A percentile compares a stretch with the other conserved stretches of the same genome.
These are phyloP conservation scores for Dendrolimus pini DNA, from an alignment of 2,888 invertebrate genomes.

Conservation along the genomic window DNA sequence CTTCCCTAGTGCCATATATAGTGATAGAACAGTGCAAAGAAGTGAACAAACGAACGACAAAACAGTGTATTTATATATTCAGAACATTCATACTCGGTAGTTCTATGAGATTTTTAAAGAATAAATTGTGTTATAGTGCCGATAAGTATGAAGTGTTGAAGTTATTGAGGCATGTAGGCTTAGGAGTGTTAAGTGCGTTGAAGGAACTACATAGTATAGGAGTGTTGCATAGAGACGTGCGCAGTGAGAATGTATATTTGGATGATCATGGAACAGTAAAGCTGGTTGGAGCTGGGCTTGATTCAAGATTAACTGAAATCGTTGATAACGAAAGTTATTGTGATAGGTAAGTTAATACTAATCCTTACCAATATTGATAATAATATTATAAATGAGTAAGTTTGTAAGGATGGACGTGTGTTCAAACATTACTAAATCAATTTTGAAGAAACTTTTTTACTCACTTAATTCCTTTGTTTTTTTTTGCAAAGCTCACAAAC, in stretches of 20 bases:
- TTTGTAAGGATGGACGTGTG: no score
- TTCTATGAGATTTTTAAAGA: constrained; percentile 44
- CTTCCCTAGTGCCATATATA: constrained; percentile 84
- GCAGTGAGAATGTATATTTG: constrained; percentile 84
- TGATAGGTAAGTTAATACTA: constrained; percentile 45
- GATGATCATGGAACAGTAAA: constrained; percentile 78
- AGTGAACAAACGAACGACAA: constrained; percentile 41
- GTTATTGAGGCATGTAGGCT: constrained; percentile 80
- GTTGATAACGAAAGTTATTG: constrained; percentile 49
- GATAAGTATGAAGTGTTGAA: constrained; percentile 47
- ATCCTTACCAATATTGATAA: not conserved
- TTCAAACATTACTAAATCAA: no score
- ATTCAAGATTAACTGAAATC: constrained; percentile 80
- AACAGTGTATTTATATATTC: constrained; percentile 80
- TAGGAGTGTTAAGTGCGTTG: constrained; percentile 84
- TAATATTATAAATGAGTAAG: no score
- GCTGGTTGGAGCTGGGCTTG: constrained; percentile 83
- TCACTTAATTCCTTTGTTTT: no score
- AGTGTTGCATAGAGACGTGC: constrained; percentile 89
- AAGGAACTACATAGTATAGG: constrained; percentile 88
- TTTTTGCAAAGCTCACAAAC: no score
- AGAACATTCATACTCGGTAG: constrained; percentile 80
- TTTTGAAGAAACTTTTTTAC: no score
- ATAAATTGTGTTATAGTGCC: constrained; percentile 30
- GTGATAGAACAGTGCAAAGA: constrained; percentile 83